Base-by-base conservation (phyloP, 2,113 vertebrate species). In the Petromus typicus region DNA sequence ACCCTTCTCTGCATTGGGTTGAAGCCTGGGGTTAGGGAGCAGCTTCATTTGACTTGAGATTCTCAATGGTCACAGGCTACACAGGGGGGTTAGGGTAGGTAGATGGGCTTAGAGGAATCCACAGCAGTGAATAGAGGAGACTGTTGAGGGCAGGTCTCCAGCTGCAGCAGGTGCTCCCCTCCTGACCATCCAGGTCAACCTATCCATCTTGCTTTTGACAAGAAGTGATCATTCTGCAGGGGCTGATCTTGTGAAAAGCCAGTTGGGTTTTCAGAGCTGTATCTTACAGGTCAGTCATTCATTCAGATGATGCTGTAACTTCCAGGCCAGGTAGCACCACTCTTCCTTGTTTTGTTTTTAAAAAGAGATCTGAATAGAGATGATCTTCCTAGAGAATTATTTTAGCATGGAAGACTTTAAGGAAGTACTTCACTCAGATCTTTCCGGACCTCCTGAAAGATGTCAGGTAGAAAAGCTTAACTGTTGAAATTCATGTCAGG, bases 1-100 rank as follows among this genome's bases (percentile, higher is more conserved):
- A 45, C 63, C 86, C 64, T 34, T 79, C 83, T 95, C 80, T 80
- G 95, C 95, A 97, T 22, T 89, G 97, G 96, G 48, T 54, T 85
- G 90, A 88, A 76, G 61, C 61, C 17, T 61, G 86, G 73, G 88
- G 61, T n/a, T 48, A 56, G 79, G 64, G 82, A 86, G 37, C 10
- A 20, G 9, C n/a, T n/a, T n/a, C n/a, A n/a, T n/a, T n/a, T n/a
- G n/a, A n/a, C n/a, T n/a, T n/a, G n/a, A n/a, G n/a, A n/a, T n/a
- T n/a, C n/a, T n/a, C n/a, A n/a, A n/a, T n/a, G n/a, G n/a, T n/a
- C n/a, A n/a, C n/a, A n/a, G n/a, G n/a, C n/a, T n/a, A n/a, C n/a
- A n/a, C n/a, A n/a, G n/a, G n/a, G n/a, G n/a, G n/a, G n/a, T n/a
- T n/a, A n/a, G 84, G 93, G 71, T 89, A 95, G 96, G 82, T 79